Evolutionary conservation across 2,113 vertebrate species (phyloP), one percentile per base, ranked within the genome.

Genomic region (Struthidea cinerea): DNA sequence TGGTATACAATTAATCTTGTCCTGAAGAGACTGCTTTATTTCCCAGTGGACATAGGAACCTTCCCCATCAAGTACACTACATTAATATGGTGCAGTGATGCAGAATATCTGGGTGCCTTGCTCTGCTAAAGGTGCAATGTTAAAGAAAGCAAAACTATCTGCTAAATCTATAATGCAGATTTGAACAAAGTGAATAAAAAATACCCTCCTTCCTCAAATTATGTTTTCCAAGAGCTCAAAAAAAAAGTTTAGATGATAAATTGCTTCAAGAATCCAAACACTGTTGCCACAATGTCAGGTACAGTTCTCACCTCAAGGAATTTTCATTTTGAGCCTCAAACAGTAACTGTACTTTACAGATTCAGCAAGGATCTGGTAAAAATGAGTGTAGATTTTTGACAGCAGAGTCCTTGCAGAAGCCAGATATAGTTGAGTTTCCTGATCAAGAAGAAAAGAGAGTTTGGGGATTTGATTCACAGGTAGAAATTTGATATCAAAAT

Each of bases 121-220:
- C 6, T 20, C 7, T 70, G 17, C 20, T 83, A 42, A 74, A 57
- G 2, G 10, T 11, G 5, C 5, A 67, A 4, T 46, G 13, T 4
- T n/a, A 15, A 27, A 60, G 16, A n/a, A 55, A 64, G 5, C 4
- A 91, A 84, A 71, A 83, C 10, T 3, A 13, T 49, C 46, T 64
- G 7, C 16, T 37, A 37, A 76, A 64, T 42, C 33, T 73, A 12
- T 23, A 39, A 61, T 13, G 21, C 14, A 46, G 7, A 9, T 78
- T 28, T 77, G 41, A 69, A 21, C 2, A 81, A 77, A 56, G 8
- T 3, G 12, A 73, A 71, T 39, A 8, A 68, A 87, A 73, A 84
- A 33, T 11, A 23, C 3, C 1, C 1, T 1, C 1, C 3, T 70
- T 69, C 44, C 6, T 14, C 23, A 76, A 35, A 35, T 53, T 73